Evolutionary conservation across 2,797 vertebrate species (phyloP).

Genomic region (Melanotaenia boesemani): DNA sequence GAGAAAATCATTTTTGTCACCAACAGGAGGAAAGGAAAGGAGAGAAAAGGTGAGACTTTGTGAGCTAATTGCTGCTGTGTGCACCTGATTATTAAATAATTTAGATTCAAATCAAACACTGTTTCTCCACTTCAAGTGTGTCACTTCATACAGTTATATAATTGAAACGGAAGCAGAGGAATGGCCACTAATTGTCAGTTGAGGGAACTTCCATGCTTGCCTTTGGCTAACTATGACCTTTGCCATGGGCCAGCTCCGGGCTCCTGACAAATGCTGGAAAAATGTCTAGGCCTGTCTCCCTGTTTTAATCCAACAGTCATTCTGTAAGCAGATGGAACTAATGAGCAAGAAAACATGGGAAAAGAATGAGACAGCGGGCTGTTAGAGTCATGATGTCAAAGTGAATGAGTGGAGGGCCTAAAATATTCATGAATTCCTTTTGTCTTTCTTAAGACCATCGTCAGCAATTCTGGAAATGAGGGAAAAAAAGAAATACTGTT

Average conservation of each 20-base stretch:
- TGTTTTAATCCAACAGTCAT: slow-evolving; percentile 31
- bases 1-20: slow-evolving; percentile 13
- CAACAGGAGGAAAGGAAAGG: neutral
- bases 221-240: slow-evolving; percentile 39
- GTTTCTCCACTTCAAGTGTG: slow-evolving; percentile 1
- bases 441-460: slow-evolving; percentile 37
- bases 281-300: slow-evolving; percentile 17
- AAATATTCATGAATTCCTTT: slow-evolving; percentile 71
- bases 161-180: neutral
- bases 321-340: slow-evolving; percentile 31
- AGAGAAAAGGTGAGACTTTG: neutral
- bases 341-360: slow-evolving; percentile 30
- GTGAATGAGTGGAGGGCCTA: slow-evolving; percentile 32
- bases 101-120: slow-evolving; percentile 25
- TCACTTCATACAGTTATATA: neutral
- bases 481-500: neutral
- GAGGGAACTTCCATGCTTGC: slow-evolving; percentile 2
- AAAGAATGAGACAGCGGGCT: slow-evolving; percentile 20
- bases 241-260: slow-evolving; percentile 36
- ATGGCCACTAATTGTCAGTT: neutral
- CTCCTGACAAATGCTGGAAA: slow-evolving; percentile 29
- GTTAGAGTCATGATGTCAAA: slow-evolving; percentile 35
- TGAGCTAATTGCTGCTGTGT: slow-evolving; percentile 12
- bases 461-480: slow-evolving; percentile 34
- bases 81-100: slow-evolving; percentile 8